phyloP scores from a whole-genome alignment of 1,140 invertebrate species.

The Zaprionus africanus region DNA sequence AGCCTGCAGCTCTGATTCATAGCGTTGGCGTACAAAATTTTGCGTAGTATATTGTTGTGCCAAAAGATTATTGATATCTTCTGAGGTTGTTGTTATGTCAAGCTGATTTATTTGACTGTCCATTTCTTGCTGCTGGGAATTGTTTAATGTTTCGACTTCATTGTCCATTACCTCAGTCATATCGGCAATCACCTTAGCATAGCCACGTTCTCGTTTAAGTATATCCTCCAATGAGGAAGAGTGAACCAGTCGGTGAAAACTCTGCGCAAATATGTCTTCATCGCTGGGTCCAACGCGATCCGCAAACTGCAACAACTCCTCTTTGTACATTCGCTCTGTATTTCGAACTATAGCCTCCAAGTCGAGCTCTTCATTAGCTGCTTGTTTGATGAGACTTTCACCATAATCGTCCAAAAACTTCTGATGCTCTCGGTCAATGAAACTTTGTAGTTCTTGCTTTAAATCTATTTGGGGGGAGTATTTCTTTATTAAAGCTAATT shows the following conservation, averaged over 20 bases:
- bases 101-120: conserved; percentile 78
- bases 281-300: conserved; percentile 90
- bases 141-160: conserved; percentile 87
- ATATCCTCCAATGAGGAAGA: conserved; percentile 91
- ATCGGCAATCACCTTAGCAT: conserved; percentile 89
- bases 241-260: conserved; percentile 92
- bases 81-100: conserved; percentile 81
- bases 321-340: conserved; percentile 89
- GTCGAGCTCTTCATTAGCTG: conserved; percentile 86
- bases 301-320: conserved; percentile 88
- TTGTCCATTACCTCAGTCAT: conserved; percentile 88
- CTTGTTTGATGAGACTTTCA: conserved; percentile 84
- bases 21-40: conserved; percentile 90
- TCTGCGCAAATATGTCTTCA: conserved; percentile 92
- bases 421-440: conserved; percentile 85
- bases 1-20: conserved; percentile 91
- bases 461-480: conserved; percentile 52
- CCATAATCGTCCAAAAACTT: conserved; percentile 85
- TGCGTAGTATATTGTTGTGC: conserved; percentile 88
- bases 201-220: conserved; percentile 91
- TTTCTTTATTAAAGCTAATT: neutral
- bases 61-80: conserved; percentile 91
- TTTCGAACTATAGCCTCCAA: conserved; percentile 88
- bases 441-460: conserved; percentile 79
- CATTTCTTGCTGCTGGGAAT: conserved; percentile 86